phyloP scores from a whole-genome alignment of 2,797 vertebrate genomes.

The Danionella dracula region DNA sequence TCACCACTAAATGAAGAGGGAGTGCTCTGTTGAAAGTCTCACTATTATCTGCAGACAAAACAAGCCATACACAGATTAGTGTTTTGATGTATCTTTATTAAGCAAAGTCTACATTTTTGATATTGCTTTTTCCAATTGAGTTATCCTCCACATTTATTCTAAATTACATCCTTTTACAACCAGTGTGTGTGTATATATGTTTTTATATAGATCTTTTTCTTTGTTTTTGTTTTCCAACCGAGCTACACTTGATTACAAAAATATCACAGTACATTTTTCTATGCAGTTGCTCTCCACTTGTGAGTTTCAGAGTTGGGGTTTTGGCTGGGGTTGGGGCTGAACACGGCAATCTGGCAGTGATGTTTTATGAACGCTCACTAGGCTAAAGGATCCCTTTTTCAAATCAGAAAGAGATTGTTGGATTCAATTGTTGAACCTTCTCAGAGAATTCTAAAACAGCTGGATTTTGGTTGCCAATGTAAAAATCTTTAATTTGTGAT shows the following conservation, averaged over 20 bases:
- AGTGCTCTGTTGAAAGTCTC: too few relatives aligned
- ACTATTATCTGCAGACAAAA: too few relatives aligned
- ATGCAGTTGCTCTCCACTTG: slow-evolving; percentile 61
- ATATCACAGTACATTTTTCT: slow-evolving; percentile 81
- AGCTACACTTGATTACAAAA: slow-evolving; percentile 80
- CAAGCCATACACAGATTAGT: slow-evolving; percentile 36
- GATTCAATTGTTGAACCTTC: neutral
- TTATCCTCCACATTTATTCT: slow-evolving; percentile 53
- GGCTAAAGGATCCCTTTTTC: neutral
- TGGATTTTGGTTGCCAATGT: neutral
- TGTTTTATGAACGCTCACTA: slow-evolving; percentile 20
- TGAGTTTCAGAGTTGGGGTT: slow-evolving; percentile 55
- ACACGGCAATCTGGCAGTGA: slow-evolving; percentile 51
- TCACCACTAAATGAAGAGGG: too few relatives aligned
- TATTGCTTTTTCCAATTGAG: slow-evolving; percentile 68
- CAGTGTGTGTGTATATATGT: slow-evolving; percentile 57
- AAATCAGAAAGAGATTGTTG: neutral
- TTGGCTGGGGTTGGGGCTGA: slow-evolving; percentile 46
- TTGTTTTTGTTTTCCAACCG: slow-evolving; percentile 55
- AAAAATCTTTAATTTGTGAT: slow-evolving; percentile 18
- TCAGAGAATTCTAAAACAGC: neutral
- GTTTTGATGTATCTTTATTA: slow-evolving; percentile 75
- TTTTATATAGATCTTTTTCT: slow-evolving; percentile 33
- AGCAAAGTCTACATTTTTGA: slow-evolving; percentile 74
- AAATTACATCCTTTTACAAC: slow-evolving; percentile 71